phyloP scores from a whole-genome alignment of 2,113 vertebrate genomes.

The Cebus imitator region DNA sequence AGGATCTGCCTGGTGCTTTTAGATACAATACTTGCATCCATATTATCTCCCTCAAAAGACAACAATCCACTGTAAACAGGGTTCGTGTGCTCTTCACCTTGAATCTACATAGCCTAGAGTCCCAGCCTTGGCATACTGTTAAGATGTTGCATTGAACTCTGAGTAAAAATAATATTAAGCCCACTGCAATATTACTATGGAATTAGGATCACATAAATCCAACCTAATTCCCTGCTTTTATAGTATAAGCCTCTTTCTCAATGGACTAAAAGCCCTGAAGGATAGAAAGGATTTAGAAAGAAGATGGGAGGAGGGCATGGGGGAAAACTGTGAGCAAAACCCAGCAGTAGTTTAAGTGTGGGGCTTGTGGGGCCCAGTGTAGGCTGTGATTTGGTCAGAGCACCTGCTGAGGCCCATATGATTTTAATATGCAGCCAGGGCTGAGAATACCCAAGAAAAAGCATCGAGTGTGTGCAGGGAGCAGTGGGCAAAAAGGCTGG shows the following conservation, averaged over 20 bases:
- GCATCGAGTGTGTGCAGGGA: background rate
- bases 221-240: conserved; percentile 62
- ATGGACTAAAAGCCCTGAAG: conserved; percentile 40
- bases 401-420: background rate
- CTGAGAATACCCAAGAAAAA: background rate
- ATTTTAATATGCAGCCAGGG: background rate
- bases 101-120: background rate
- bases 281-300: conserved; percentile 54
- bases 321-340: background rate
- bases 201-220: conserved; percentile 61
- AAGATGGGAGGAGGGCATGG: background rate
- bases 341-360: background rate
- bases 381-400: background rate
- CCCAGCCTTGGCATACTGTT: background rate
- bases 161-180: conserved; percentile 56
- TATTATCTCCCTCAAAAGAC: background rate
- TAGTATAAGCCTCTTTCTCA: conserved; percentile 63
- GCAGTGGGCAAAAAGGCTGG: background rate
- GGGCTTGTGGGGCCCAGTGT: background rate
- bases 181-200: background rate
- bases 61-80: background rate
- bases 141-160: conserved; percentile 27
- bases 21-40: background rate
- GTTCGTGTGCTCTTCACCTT: background rate
- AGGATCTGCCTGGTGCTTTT: background rate